Evolutionary conservation across 2,888 invertebrate species (phyloP), one percentile per base, ranked within the genome.

Genomic region (Habroteleia sp.): DNA sequence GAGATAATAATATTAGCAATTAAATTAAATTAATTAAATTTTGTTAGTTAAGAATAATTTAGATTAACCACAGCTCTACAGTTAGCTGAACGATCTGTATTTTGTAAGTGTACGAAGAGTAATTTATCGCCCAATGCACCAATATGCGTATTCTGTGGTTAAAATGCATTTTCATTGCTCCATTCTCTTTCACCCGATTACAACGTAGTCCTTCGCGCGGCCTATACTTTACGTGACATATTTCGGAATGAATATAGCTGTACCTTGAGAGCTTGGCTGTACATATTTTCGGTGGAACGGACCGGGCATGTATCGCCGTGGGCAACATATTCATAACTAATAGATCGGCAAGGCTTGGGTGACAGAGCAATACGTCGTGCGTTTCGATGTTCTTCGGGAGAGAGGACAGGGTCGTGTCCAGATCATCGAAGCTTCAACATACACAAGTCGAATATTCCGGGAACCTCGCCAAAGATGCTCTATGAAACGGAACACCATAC

Each of bases 301-400:
- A 60, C 60, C 75, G 83, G 81, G 81, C 87, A 81, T 87, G 87
- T 87, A 86, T 84, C 86, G 87, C 87, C 85, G 82, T 85, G 83
- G 86, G 87, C 87, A 86, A 86, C 86, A 85, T 86, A 87, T 86
- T 85, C 85, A 86, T 87, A 87, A 87, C 87, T 87, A 87, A 87
- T 87, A 87, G 87, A 87, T 87, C 85, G 87, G 83, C 84, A 82
- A 83, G 80, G 81, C 77, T 77, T 79, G 84, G 83, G 84, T 87
- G 87, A 87, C 86, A 87, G 87, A 86, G 86, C 87, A 85, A 87
- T 87, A 86, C 85, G 84, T 86, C 85, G 82, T 85, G 83, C 77
- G 81, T 83, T 83, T 85, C 85, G 85, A 86, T 85, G 84, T 85
- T 84, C 81, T 25, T 63, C 60, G 75, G 52, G 35, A 56, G 63